These are phyloP conservation scores for Mechanitis mazaeus DNA, from an alignment of 2,888 invertebrate species.

Conservation along the genomic window DNA sequence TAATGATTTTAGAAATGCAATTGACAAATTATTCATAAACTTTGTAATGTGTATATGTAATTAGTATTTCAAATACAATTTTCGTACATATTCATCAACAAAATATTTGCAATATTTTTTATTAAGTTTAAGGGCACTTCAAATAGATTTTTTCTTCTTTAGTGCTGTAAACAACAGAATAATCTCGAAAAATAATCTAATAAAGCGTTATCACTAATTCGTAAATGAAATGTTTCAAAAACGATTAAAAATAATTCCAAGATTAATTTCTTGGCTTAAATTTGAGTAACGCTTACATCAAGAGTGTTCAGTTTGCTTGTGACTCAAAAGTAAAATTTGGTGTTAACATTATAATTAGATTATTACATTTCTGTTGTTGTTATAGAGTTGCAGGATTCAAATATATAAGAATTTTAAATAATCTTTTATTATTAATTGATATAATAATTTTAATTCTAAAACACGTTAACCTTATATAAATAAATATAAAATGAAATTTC, in stretches of 20 bases:
- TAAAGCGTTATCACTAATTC: constrained; percentile 36
- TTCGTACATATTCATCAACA: no score
- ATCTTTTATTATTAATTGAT: no score
- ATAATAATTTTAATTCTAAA: no score
- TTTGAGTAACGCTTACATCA: constrained; percentile 59
- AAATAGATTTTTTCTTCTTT: no score
- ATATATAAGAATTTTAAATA: no score
- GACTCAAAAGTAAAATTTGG: constrained; percentile 39
- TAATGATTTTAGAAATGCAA: no score
- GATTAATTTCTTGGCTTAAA: constrained; percentile 66
- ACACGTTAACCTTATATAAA: not conserved
- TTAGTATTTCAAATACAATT: no score
- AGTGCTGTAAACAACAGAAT: constrained; percentile 11
- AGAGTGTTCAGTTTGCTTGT: constrained; percentile 66
- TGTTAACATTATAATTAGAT: constrained; percentile 49
- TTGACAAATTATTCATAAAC: no score
- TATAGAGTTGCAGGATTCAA: constrained; percentile 24
- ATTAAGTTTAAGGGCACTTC: no score
- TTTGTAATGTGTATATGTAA: no score
- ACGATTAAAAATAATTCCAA: constrained; percentile 51
- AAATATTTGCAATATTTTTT: no score
- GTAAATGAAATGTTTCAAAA: constrained; percentile 35
- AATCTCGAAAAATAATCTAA: constrained; percentile 29
- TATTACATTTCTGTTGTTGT: constrained; percentile 30
- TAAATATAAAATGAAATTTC: not conserved